These are phyloP conservation scores for Anguilla rostrata DNA, from an alignment of 2,113 vertebrate species.

Conservation along the genomic window DNA sequence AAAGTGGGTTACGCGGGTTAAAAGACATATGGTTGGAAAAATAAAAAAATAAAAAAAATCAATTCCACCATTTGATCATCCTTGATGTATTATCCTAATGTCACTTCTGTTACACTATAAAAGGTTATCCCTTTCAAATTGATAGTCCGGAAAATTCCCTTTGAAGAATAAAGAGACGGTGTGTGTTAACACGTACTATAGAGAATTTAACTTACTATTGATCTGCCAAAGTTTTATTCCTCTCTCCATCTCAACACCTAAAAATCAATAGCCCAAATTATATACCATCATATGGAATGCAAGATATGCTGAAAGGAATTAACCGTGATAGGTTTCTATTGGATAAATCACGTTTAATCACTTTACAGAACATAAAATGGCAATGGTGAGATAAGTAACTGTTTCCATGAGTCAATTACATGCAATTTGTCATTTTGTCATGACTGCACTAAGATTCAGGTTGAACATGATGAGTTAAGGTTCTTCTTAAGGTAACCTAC, in stretches of 20 bases:
- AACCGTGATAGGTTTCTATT: not conserved
- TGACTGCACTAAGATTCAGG: not conserved
- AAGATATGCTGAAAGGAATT: not conserved
- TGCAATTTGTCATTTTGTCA: not conserved
- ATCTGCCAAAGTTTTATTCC: not conserved
- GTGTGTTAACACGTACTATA: not conserved
- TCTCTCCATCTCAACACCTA: not conserved
- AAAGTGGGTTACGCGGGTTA: not conserved
- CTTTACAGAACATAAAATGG: not conserved
- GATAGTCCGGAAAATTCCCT: conserved; percentile 72
- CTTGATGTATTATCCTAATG: conserved; percentile 77
- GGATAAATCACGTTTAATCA: not conserved
- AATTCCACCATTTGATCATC: conserved; percentile 74
- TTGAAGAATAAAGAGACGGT: conserved; percentile 52
- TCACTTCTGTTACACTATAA: conserved; percentile 62
- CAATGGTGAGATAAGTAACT: not conserved
- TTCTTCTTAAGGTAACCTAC: not conserved
- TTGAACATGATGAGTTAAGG: not conserved
- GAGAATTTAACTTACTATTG: not conserved
- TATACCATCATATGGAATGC: not conserved
- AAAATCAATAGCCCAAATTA: conserved; percentile 3
- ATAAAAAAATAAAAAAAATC: conserved; percentile 78
- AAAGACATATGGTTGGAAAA: conserved; percentile 45
- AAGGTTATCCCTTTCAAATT: conserved; percentile 63
- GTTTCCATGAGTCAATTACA: not conserved